phyloP scores from a whole-genome alignment of 2,797 vertebrate species.

The Neoniphon sammara region DNA sequence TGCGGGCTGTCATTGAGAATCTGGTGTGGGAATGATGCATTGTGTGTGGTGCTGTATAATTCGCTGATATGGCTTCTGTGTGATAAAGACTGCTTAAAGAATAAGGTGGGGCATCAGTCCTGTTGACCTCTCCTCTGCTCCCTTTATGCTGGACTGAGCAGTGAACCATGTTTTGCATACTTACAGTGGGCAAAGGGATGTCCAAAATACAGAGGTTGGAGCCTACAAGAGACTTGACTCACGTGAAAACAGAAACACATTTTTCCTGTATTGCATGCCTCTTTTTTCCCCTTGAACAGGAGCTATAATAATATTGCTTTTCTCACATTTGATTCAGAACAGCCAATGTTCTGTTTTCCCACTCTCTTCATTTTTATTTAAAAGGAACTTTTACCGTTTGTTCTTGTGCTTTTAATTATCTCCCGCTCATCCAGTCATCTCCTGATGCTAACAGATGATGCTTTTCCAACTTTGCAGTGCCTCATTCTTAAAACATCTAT shows the following conservation, averaged over 20 bases:
- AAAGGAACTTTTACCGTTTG: conserved; percentile 7
- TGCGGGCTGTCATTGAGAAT: conserved; percentile 32
- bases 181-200: conserved; percentile 12
- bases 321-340: conserved; percentile 10
- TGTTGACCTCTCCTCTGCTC: conserved; percentile 19
- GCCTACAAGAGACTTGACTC: background rate
- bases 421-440: conserved; percentile 31
- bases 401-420: conserved; percentile 27
- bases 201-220: conserved; percentile 1
- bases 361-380: conserved; percentile 11
- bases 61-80: conserved; percentile 45
- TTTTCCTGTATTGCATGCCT: background rate
- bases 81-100: conserved; percentile 54
- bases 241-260: conserved; percentile 7
- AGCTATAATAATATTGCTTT: conserved; percentile 6
- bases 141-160: conserved; percentile 25
- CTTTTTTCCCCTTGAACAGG: conserved; percentile 4
- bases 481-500: conserved; percentile 49
- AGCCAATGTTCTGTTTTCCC: conserved; percentile 10
- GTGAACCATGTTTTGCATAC: conserved; percentile 42
- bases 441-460: conserved; percentile 63
- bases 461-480: conserved; percentile 61
- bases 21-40: conserved; percentile 42
- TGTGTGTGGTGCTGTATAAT: conserved; percentile 40
- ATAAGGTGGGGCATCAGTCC: conserved; percentile 25